phyloP scores from a whole-genome alignment of 1,140 invertebrate genomes.

The Lutraria rhynchaena region DNA sequence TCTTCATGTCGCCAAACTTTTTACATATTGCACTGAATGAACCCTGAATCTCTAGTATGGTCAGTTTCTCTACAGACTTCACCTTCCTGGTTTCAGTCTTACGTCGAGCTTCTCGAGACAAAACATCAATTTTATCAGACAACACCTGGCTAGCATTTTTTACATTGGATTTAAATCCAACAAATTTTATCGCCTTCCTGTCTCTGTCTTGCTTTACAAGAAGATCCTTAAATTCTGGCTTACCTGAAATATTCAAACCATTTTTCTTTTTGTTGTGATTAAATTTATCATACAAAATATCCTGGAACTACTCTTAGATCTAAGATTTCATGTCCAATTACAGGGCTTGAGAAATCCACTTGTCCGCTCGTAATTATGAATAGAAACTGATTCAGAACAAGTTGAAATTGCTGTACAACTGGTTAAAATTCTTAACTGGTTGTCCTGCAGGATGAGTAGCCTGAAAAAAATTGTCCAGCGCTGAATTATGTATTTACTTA shows the following conservation, averaged over 20 bases:
- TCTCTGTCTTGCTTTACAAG: slow-evolving; percentile 51
- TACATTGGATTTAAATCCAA: slow-evolving; percentile 48
- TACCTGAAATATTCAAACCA: slow-evolving; percentile 29
- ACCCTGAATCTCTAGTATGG: slow-evolving; percentile 38
- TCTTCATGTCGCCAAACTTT: slow-evolving; percentile 40
- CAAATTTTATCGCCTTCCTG: slow-evolving; percentile 32
- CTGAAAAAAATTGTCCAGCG: too few species aligned
- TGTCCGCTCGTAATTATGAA: too few species aligned
- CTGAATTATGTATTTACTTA: too few species aligned
- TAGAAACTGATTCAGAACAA: too few species aligned
- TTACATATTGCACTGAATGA: slow-evolving; percentile 36
- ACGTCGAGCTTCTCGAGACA: slow-evolving; percentile 28
- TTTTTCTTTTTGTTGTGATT: too few species aligned
- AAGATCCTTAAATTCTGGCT: slow-evolving; percentile 49
- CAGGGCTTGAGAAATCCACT: too few species aligned
- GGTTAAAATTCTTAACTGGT: too few species aligned
- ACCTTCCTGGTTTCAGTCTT: slow-evolving; percentile 51
- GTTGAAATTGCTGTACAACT: too few species aligned
- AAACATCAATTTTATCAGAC: slow-evolving; percentile 27
- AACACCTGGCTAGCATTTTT: slow-evolving; percentile 27
- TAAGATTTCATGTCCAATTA: too few species aligned
- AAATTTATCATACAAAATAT: too few species aligned
- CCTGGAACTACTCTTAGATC: too few species aligned
- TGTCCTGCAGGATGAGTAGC: too few species aligned
- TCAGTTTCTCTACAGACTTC: slow-evolving; percentile 41